phyloP scores from a whole-genome alignment of 2,888 invertebrate species.

The Orthosia cruda region DNA sequence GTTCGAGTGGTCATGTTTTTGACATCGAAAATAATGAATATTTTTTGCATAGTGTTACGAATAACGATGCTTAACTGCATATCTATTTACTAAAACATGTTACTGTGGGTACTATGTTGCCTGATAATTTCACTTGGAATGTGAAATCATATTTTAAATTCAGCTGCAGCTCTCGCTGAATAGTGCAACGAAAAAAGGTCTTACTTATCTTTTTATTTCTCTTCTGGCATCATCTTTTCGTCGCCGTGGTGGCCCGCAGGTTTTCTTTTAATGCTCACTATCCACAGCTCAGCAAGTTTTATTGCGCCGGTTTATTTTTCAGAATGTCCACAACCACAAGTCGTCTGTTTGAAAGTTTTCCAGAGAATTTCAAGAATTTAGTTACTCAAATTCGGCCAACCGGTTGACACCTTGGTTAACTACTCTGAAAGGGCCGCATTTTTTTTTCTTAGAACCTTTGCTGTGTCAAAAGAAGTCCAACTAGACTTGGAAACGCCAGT shows the following conservation, averaged over 20 bases:
- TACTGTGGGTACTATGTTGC: background rate
- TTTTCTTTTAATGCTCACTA: constrained; percentile 4
- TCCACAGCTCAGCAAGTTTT: background rate
- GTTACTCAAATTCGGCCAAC: background rate
- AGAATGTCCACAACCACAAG: background rate
- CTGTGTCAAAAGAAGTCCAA: too few relatives aligned
- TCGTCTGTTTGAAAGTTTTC: background rate
- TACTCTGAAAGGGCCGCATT: too few relatives aligned
- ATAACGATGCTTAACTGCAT: background rate
- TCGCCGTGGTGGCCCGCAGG: background rate
- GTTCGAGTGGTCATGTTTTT: too few relatives aligned
- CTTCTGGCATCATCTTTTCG: background rate
- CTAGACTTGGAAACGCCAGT: too few relatives aligned
- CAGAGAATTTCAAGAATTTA: background rate
- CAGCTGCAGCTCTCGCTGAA: constrained; percentile 11
- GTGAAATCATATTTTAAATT: constrained; percentile 33
- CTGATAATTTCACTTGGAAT: background rate
- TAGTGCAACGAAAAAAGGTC: constrained; percentile 22
- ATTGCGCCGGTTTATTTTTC: constrained; percentile 6
- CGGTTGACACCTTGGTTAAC: too few relatives aligned
- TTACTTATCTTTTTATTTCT: constrained; percentile 16
- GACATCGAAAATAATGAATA: too few relatives aligned
- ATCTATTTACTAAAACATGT: background rate
- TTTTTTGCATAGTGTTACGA: background rate
- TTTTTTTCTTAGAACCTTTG: too few relatives aligned